These are phyloP conservation scores for Trichosurus vulpecula DNA, from an alignment of 2,797 vertebrate genomes.

Conservation along the genomic window DNA sequence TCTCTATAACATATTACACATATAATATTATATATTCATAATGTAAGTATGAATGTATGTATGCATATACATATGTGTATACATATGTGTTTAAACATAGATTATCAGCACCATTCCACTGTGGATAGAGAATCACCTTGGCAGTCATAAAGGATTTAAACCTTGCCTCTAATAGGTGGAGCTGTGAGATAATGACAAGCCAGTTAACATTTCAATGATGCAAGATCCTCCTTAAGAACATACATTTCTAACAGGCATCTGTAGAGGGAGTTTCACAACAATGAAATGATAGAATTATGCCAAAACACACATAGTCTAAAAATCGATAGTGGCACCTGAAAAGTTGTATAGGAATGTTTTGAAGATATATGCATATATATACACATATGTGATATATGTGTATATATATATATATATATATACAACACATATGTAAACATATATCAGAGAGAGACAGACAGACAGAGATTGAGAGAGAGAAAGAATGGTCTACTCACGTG, in stretches of 20 bases:
- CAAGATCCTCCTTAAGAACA: neutral
- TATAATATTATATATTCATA: neutral
- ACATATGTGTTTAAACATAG: neutral
- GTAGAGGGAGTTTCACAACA: neutral
- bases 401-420: neutral
- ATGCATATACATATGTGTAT: no score
- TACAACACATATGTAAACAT: no score
- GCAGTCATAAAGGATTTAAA: neutral
- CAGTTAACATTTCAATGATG: neutral
- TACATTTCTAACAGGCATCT: neutral
- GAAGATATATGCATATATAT: neutral
- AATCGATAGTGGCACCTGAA: neutral
- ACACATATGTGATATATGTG: no score
- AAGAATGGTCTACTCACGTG: neutral
- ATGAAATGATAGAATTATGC: neutral
- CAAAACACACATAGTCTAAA: neutral
- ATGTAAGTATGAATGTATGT: no score
- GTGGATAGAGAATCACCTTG: neutral
- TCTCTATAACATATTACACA: neutral
- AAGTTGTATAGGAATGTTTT: neutral
- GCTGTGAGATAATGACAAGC: neutral
- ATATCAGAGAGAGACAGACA: no score
- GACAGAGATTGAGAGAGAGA: neutral
- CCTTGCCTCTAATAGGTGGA: neutral
- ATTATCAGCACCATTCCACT: neutral